phyloP scores from a whole-genome alignment of 1,140 invertebrate species.

The Sycophila sp. region DNA sequence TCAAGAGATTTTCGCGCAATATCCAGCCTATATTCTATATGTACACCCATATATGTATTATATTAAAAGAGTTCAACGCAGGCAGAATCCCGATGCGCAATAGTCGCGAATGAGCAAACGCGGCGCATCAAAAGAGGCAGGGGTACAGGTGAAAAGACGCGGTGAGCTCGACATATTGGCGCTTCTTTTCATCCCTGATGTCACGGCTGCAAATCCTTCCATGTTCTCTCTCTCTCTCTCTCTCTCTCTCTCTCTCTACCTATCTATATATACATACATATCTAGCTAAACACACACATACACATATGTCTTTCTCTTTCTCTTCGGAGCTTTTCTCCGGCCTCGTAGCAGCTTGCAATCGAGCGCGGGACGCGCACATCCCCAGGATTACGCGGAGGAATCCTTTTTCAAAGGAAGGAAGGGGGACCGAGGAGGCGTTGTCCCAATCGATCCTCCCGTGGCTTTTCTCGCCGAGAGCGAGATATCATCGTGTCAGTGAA shows the following conservation, averaged over 20 bases:
- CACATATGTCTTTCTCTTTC: not conserved
- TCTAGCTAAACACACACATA: no score
- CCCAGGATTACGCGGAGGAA: not conserved
- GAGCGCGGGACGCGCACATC: not conserved
- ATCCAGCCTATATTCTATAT: not conserved
- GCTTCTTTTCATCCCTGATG: not conserved
- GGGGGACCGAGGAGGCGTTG: not conserved
- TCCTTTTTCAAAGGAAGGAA: not conserved
- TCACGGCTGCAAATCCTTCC: not conserved
- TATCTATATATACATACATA: no score
- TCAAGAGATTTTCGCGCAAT: no score
- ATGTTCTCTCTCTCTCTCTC: not conserved
- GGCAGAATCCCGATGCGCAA: not conserved
- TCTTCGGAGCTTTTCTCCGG: not conserved
- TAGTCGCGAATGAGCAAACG: not conserved
- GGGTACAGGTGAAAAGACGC: not conserved
- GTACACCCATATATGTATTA: no score
- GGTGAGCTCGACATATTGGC: slow-evolving; percentile 9
- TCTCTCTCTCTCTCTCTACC: not conserved
- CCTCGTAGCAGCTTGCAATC: not conserved
- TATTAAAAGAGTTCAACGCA: no score
- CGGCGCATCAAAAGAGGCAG: not conserved
- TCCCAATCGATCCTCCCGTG: slow-evolving; percentile 10
- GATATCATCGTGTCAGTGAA: not conserved
- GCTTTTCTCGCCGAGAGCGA: no score